Percentiles rank a stretch among this genome's conserved stretches.
Conservation (phyloP, 2,888 invertebrate species). For the Ametastegia equiseti region DNA sequence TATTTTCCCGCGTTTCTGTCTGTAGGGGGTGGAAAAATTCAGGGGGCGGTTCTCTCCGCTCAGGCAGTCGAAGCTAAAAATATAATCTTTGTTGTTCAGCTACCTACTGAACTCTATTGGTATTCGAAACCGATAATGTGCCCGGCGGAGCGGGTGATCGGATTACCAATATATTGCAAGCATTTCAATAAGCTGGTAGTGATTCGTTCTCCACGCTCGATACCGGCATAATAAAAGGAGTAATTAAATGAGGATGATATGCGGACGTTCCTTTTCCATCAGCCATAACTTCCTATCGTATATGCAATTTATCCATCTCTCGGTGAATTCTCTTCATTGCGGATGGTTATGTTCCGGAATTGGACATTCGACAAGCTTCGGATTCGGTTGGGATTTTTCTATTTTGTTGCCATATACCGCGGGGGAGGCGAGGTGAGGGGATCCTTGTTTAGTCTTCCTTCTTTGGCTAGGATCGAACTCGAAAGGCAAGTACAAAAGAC, state of each 20-base stretch:
- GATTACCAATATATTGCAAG: constrained; percentile 26
- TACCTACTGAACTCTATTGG: constrained; percentile 4
- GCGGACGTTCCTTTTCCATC: background rate
- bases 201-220: background rate
- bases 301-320: no score
- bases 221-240: background rate
- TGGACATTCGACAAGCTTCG: background rate
- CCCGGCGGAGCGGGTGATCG: constrained; percentile 5
- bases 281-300: no score
- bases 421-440: no score
- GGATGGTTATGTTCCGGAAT: background rate
- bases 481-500: constrained; percentile 53
- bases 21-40: no score
- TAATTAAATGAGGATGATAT: background rate
- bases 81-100: background rate
- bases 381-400: background rate
- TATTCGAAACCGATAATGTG: constrained; percentile 33
- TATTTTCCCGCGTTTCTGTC: no score
- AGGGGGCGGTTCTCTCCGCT: no score
- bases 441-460: background rate
- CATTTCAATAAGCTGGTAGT: constrained; percentile 26
- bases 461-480: constrained; percentile 6
- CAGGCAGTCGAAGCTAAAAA: background rate
- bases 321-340: no score
- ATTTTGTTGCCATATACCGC: no score